Base-by-base conservation (phyloP, 1,140 invertebrate species). In the Coptotermes formosanus region DNA sequence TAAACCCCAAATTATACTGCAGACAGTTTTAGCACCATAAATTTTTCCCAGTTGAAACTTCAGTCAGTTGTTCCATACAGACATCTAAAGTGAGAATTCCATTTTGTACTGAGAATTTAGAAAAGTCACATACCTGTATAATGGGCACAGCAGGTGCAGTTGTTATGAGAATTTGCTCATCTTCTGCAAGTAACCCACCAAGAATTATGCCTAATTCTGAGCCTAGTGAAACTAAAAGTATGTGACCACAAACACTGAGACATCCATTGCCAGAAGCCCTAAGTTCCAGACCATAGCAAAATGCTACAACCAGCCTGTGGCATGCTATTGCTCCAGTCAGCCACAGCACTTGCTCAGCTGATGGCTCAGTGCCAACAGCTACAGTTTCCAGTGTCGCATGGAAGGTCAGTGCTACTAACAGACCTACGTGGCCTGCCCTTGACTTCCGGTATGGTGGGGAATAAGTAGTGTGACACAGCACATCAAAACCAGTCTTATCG, bases 331-430 rank as follows among this genome's bases (percentile, higher is more conserved):
- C 96, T 9, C 92, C 94, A 9, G 96, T 91, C 0, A 97, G 90
- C 44, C 96, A 91, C 82, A 96, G 91, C 90, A 96, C 95, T 91
- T 95, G 92, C 3, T 92, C 88, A 59, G 92, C 88, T 14, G 90
- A 91, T 87, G 94, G 93, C 88, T 95, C 94, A 52, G 97, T 90
- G 2, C 97, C 97, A 88, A 98, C 95, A 3, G 96, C 96, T 52
- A 97, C 89, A 69, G 97, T 96, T 91, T 98, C 97, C 44, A 97
- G 92, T 7, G 96, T 89, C 25, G 96, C 94, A 89, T 97, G 96
- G 69, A 97, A 91, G 9, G 95, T 95, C 14, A 97, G 90, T 0
- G 96, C 96, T 14, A 95, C 89, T 55, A 96, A 89, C 32, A 95
- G 90, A 3, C 94, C 94, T 21, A 94, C 87, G 3, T 92, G 91